Evolutionary conservation across 2,797 vertebrate species (phyloP).

Genomic region (Gorsachius magnificus): DNA sequence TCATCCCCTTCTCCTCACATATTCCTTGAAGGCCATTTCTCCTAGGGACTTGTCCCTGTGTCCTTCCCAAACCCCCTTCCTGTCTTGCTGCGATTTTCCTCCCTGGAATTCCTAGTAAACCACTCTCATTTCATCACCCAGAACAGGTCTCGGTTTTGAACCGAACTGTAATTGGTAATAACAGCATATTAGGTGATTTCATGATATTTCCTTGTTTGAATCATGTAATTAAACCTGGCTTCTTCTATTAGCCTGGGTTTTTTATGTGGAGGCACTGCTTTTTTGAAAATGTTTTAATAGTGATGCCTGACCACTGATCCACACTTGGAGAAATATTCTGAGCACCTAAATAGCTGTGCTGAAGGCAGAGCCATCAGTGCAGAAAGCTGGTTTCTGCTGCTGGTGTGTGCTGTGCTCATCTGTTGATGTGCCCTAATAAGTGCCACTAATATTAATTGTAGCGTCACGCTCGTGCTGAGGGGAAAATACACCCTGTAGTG

Average conservation of each 20-base stretch:
- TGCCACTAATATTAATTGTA: slow-evolving; percentile 27
- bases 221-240: not conserved
- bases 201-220: not conserved
- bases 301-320: not conserved
- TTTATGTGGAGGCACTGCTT: not conserved
- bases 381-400: not conserved
- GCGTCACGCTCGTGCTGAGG: not conserved
- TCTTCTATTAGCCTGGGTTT: not conserved
- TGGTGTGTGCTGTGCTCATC: not conserved
- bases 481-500: not conserved
- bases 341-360: not conserved
- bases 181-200: not conserved
- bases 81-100: not conserved
- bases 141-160: not conserved
- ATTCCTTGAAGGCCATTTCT: not conserved
- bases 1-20: not conserved
- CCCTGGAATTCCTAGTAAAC: not conserved
- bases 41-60: not conserved
- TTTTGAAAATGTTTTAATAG: not conserved
- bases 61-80: not conserved
- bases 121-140: not conserved
- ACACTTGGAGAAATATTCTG: not conserved
- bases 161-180: not conserved
- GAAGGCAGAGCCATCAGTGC: not conserved
- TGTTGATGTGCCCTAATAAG: slow-evolving; percentile 21